A percentile compares a stretch with the other conserved stretches of the same genome.
phyloP scores from a whole-genome alignment of 2,113 vertebrate genomes.

The Ploceus nigricollis region DNA sequence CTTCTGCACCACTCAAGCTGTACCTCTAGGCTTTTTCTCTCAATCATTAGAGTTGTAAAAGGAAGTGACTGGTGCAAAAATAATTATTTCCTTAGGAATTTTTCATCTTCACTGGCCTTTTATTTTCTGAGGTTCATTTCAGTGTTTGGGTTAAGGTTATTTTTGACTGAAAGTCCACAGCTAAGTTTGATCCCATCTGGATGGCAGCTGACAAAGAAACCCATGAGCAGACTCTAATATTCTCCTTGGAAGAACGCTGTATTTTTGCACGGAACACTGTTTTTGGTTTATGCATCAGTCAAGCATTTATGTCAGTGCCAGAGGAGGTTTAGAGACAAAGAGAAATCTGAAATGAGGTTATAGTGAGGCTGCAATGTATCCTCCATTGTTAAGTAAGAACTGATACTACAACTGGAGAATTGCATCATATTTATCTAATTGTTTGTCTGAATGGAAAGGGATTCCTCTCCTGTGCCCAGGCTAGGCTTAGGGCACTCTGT shows the following conservation, averaged over 20 bases:
- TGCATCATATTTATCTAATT: not conserved
- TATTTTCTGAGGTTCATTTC: not conserved
- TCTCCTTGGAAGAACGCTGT: not conserved
- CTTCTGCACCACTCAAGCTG: not conserved
- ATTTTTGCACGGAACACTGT: not conserved
- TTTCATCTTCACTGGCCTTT: not conserved
- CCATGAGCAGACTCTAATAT: not conserved
- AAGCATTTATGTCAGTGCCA: not conserved
- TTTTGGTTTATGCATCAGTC: not conserved
- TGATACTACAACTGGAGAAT: not conserved
- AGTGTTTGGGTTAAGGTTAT: not conserved
- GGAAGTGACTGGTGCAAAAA: slow-evolving; percentile 13
- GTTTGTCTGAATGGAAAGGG: not conserved
- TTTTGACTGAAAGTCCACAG: not conserved
- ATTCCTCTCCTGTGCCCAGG: not conserved
- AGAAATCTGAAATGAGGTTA: not conserved
- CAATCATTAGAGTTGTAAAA: slow-evolving; percentile 3
- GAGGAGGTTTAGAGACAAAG: not conserved
- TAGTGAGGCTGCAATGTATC: not conserved
- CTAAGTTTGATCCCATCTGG: not conserved
- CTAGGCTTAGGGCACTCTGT: not conserved
- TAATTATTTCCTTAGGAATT: slow-evolving; percentile 33
- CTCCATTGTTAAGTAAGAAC: not conserved
- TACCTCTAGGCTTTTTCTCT: slow-evolving; percentile 3
- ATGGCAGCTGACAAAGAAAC: not conserved